phyloP scores from a whole-genome alignment of 2,113 vertebrate genomes.

The Tychaedon coryphoeus region DNA sequence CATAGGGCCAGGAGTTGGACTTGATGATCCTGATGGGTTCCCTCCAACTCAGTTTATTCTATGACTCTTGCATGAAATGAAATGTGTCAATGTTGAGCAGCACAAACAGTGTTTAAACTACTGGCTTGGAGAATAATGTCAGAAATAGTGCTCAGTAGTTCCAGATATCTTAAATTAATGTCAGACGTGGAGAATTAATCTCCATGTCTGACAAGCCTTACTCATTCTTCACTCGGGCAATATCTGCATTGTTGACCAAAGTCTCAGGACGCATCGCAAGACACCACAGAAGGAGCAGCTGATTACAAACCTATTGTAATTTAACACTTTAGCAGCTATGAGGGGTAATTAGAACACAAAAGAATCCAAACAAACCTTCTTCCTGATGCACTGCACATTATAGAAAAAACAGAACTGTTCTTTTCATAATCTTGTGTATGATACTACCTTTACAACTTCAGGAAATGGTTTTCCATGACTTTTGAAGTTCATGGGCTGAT shows the following conservation, averaged over 20 bases:
- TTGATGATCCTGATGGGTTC: not conserved
- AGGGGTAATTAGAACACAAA: not conserved
- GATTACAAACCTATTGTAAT: not conserved
- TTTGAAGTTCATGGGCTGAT: not conserved
- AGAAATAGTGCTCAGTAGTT: not conserved
- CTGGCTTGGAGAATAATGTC: not conserved
- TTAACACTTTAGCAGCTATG: not conserved
- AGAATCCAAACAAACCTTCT: not conserved
- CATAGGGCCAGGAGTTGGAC: not conserved
- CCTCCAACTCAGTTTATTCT: not conserved
- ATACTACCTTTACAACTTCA: not conserved
- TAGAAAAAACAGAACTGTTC: not conserved
- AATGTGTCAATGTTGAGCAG: not conserved
- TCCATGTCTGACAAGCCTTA: not conserved
- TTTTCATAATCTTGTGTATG: not conserved
- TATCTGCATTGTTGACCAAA: not conserved
- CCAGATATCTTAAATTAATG: not conserved
- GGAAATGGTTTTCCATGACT: not conserved
- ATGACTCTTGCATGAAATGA: not conserved
- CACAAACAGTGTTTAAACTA: not conserved
- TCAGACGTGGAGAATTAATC: not conserved
- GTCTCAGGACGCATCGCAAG: not conserved
- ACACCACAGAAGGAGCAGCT: not conserved
- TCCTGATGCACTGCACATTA: not conserved
- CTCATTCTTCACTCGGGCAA: not conserved